Conservation (phyloP, 2,888 invertebrate genomes). For the Hesperia comma region DNA sequence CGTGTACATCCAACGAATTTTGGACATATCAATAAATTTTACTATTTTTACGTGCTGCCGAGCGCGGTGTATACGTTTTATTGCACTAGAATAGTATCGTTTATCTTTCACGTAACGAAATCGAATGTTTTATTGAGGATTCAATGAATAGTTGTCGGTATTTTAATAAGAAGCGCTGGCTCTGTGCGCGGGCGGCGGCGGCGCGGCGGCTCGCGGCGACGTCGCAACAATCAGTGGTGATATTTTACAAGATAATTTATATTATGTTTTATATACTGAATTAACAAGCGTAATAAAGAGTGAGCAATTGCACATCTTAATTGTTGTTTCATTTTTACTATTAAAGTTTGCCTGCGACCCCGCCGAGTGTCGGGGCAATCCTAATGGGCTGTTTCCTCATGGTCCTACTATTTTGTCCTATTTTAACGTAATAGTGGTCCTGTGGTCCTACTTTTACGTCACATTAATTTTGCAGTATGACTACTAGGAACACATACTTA, state of each 20-base stretch:
- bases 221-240: slow-evolving; percentile 70
- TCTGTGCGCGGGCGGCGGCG: not conserved
- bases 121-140: too few species aligned
- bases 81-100: not conserved
- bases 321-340: slow-evolving; percentile 62
- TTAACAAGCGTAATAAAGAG: slow-evolving; percentile 84
- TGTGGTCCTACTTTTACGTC: too few species aligned
- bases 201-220: slow-evolving; percentile 52
- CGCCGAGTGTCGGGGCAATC: too few species aligned
- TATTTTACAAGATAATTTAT: slow-evolving; percentile 80
- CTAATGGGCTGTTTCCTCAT: too few species aligned
- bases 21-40: slow-evolving; percentile 32
- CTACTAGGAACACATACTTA: too few species aligned
- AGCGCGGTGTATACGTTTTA: not conserved
- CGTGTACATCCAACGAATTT: slow-evolving; percentile 26
- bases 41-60: slow-evolving; percentile 10
- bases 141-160: too few species aligned
- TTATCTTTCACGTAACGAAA: too few species aligned
- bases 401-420: too few species aligned
- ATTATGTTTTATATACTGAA: slow-evolving; percentile 80
- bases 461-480: too few species aligned
- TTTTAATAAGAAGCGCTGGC: too few species aligned
- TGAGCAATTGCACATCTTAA: slow-evolving; percentile 81
- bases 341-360: too few species aligned
- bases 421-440: too few species aligned